Conservation (phyloP, 1,140 invertebrate species). For the Leptestheria dahalacensis region DNA sequence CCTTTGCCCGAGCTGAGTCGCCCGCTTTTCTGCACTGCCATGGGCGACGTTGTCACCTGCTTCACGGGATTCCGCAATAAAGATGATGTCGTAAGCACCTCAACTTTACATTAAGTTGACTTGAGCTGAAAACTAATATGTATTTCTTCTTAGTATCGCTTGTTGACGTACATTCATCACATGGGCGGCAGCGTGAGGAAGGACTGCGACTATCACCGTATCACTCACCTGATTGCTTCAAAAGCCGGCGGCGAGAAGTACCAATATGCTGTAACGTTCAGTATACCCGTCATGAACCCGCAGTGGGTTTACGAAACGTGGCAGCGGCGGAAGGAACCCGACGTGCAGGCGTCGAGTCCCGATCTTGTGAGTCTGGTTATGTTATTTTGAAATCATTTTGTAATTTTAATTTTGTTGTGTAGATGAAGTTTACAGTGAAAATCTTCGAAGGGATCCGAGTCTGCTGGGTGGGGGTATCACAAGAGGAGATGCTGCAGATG, state of each 20-base stretch:
- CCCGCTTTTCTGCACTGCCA: slow-evolving; percentile 70
- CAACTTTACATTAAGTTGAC: background rate
- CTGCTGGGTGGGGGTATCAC: slow-evolving; percentile 74
- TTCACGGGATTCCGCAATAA: slow-evolving; percentile 79
- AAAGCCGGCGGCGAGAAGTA: slow-evolving; percentile 75
- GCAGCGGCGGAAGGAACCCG: slow-evolving; percentile 49
- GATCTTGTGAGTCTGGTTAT: slow-evolving; percentile 43
- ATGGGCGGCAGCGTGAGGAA: slow-evolving; percentile 88
- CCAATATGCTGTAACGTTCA: slow-evolving; percentile 65
- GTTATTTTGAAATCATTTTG: slow-evolving; percentile 23
- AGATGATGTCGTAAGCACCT: slow-evolving; percentile 53
- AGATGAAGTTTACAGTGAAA: slow-evolving; percentile 39
- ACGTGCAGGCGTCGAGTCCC: slow-evolving; percentile 47
- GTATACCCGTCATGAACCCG: slow-evolving; percentile 69
- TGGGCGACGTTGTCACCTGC: slow-evolving; percentile 68
- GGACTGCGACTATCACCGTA: slow-evolving; percentile 58
- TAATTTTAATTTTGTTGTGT: slow-evolving; percentile 8
- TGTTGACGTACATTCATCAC: slow-evolving; percentile 73
- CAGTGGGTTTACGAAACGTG: slow-evolving; percentile 78
- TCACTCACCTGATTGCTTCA: slow-evolving; percentile 84
- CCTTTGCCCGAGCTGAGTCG: slow-evolving; percentile 48
- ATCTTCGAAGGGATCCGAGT: slow-evolving; percentile 74
- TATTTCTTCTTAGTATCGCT: slow-evolving; percentile 46
- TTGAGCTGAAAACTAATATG: too few relatives aligned
- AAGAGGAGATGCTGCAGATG: slow-evolving; percentile 81